These are phyloP conservation scores for Dissostichus mawsoni DNA, from an alignment of 2,113 vertebrate species.

Conservation along the genomic window DNA sequence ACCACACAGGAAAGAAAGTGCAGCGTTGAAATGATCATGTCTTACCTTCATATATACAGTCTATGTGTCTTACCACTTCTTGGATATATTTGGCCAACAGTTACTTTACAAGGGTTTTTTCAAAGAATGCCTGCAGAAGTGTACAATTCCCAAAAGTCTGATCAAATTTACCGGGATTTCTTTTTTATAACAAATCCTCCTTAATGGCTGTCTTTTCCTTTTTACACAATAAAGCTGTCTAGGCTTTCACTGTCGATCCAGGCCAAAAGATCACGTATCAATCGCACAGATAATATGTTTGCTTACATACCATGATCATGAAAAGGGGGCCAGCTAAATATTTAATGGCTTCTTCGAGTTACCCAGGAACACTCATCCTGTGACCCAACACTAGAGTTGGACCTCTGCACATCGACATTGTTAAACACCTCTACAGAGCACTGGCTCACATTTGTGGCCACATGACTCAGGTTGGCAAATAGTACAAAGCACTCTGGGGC, in stretches of 20 bases:
- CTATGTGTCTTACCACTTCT: constrained; percentile 9
- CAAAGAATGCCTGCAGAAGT: neutral
- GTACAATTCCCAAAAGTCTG: neutral
- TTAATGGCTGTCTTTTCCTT: constrained; percentile 47
- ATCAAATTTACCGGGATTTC: constrained; percentile 38
- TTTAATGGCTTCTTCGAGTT: constrained; percentile 83
- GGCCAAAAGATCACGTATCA: constrained; percentile 63
- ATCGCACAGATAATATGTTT: constrained; percentile 79
- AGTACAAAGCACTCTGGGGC: constrained; percentile 35
- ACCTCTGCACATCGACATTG: constrained; percentile 57
- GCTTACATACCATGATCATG: constrained; percentile 81
- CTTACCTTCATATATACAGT: no score
- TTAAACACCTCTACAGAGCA: constrained; percentile 76
- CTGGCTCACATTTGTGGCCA: constrained; percentile 45
- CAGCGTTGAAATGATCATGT: neutral
- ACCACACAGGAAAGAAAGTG: neutral
- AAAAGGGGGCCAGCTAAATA: constrained; percentile 81
- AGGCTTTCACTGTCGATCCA: constrained; percentile 69
- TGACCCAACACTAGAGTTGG: constrained; percentile 72
- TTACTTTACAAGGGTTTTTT: constrained; percentile 11
- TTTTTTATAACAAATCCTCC: constrained; percentile 56
- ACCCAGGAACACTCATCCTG: constrained; percentile 72
- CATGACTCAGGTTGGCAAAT: constrained; percentile 38
- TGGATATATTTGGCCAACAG: neutral
- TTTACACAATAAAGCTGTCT: constrained; percentile 62